These are phyloP conservation scores for Lycaon pictus DNA, from an alignment of 2,113 vertebrate species.

Conservation along the genomic window DNA sequence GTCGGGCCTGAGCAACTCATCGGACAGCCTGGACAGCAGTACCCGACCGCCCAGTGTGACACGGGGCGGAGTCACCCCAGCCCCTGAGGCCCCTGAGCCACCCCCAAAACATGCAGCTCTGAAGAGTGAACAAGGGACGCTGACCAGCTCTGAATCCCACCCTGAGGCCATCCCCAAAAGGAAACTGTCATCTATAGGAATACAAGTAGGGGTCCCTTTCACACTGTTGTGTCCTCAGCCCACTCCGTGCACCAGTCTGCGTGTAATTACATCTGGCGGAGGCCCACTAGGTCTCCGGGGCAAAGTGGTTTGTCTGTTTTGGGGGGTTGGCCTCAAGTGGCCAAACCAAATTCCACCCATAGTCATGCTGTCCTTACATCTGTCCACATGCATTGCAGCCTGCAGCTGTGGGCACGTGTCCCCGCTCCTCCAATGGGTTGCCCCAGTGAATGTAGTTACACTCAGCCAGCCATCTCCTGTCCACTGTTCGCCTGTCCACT, in stretches of 20 bases:
- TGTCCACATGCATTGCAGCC: not conserved
- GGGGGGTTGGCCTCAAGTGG: conserved; percentile 36
- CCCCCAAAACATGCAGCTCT: conserved; percentile 89
- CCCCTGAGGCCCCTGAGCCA: conserved; percentile 91
- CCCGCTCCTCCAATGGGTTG: not conserved
- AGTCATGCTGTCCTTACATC: not conserved
- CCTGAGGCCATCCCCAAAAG: conserved; percentile 92
- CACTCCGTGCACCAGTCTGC: conserved; percentile 78
- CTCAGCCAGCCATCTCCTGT: conserved; percentile 82
- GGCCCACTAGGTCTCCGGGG: conserved; percentile 71
- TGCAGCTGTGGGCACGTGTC: not conserved
- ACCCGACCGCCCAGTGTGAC: conserved; percentile 95
- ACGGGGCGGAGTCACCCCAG: conserved; percentile 87
- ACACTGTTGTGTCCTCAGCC: conserved; percentile 70
- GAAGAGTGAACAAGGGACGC: conserved; percentile 91
- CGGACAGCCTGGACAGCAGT: conserved; percentile 97
- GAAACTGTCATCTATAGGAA: conserved; percentile 99
- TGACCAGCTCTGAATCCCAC: conserved; percentile 91
- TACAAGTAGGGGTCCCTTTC: conserved; percentile 93
- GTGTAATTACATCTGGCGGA: conserved; percentile 81
- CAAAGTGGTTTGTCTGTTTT: conserved; percentile 42
- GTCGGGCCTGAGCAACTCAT: conserved; percentile 98
- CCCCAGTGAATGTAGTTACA: conserved; percentile 83
- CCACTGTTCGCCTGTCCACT: conserved; percentile 78
- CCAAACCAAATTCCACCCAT: conserved; percentile 48